Conservation (phyloP, 2,797 vertebrate genomes). For the Gobio occitaniae region DNA sequence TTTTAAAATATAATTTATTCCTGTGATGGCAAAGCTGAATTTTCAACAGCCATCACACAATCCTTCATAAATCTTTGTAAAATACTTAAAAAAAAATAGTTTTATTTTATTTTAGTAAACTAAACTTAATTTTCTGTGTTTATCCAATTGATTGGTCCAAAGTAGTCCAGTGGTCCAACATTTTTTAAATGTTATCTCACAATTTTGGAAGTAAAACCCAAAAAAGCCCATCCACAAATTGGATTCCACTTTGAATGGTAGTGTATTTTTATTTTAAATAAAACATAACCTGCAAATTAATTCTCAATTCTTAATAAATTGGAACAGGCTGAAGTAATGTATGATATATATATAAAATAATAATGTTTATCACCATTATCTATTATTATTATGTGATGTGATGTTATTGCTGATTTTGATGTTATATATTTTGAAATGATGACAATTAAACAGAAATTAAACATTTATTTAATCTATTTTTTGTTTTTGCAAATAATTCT, state of each 20-base stretch:
- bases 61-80: no score
- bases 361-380: neutral
- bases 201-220: no score
- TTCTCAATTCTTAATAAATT: neutral
- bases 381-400: neutral
- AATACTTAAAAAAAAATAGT: no score
- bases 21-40: no score
- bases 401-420: neutral
- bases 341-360: no score
- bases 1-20: neutral
- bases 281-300: neutral
- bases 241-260: neutral
- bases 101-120: no score
- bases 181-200: no score
- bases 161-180: no score
- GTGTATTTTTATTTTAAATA: neutral
- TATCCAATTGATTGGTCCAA: no score
- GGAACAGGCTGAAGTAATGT: neutral
- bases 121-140: no score
- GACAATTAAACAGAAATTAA: neutral
- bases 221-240: no score
- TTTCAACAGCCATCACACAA: neutral
- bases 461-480: neutral
- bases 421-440: neutral
- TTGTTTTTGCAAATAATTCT: slow-evolving; percentile 5